phyloP scores from a whole-genome alignment of 2,888 invertebrate species.

The Capitulum mitella region DNA sequence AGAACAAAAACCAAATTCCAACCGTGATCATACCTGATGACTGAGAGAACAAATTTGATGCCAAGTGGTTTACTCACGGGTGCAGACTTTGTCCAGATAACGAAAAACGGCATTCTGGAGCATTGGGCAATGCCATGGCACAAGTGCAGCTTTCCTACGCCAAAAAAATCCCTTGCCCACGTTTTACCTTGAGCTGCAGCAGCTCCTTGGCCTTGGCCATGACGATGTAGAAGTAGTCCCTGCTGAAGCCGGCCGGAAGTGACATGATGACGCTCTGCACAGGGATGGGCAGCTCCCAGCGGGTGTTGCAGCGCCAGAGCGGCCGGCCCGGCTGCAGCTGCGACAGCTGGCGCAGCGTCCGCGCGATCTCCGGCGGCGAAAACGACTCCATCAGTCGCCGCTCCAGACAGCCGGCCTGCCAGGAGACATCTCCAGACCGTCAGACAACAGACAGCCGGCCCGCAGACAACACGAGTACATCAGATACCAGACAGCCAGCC shows the following conservation, averaged over 20 bases:
- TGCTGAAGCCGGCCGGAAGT: slow-evolving; percentile 31
- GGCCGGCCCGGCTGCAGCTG: not conserved
- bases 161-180: too few relatives aligned
- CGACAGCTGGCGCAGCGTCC: not conserved
- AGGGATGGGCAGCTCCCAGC: slow-evolving; percentile 35
- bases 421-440: too few relatives aligned
- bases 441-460: not conserved
- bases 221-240: slow-evolving; percentile 33
- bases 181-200: slow-evolving; percentile 31
- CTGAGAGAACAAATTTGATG: too few relatives aligned
- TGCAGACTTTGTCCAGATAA: too few relatives aligned
- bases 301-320: slow-evolving; percentile 9
- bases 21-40: too few relatives aligned
- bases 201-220: slow-evolving; percentile 35
- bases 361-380: not conserved
- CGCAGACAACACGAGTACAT: not conserved
- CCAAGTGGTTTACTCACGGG: too few relatives aligned
- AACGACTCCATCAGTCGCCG: slow-evolving; percentile 19
- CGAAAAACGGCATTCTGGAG: too few relatives aligned
- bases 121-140: too few relatives aligned
- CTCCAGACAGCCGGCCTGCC: not conserved
- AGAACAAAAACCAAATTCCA: too few relatives aligned
- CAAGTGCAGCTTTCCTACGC: too few relatives aligned
- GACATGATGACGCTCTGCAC: slow-evolving; percentile 34
- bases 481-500: too few relatives aligned